Evolutionary conservation across 2,113 vertebrate species (phyloP).

Genomic region (Crotophaga sulcirostris): DNA sequence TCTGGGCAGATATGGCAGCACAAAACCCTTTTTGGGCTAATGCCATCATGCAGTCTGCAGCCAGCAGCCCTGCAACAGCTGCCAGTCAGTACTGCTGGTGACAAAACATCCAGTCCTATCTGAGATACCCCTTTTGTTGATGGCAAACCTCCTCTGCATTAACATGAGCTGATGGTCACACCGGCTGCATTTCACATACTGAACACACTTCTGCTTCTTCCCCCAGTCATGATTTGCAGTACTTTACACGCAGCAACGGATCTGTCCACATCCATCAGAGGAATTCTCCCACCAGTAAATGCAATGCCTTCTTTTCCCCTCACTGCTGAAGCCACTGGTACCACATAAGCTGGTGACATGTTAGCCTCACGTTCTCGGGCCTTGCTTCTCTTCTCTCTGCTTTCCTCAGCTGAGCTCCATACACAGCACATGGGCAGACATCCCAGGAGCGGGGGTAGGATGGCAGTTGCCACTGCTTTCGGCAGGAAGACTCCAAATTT

Average conservation of each 20-base stretch:
- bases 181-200: background rate
- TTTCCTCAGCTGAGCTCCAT: background rate
- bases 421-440: fast-evolving
- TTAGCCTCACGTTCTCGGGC: background rate
- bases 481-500: background rate
- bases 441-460: fast-evolving
- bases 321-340: background rate
- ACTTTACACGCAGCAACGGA: background rate
- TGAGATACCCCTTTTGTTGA: background rate
- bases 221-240: background rate
- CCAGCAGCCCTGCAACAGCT: background rate
- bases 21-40: fast-evolving
- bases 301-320: background rate
- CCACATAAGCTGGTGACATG: background rate
- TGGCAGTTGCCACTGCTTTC: background rate
- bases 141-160: background rate
- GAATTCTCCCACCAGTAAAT: background rate
- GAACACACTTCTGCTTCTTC: background rate
- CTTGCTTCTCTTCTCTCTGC: background rate
- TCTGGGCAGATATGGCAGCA: background rate
- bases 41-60: background rate
- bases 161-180: background rate
- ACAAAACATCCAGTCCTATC: background rate
- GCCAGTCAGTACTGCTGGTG: background rate
- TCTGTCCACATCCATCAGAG: background rate